Evolutionary conservation across 2,797 vertebrate genomes (phyloP).

Genomic region (Gambusia yucatana): DNA sequence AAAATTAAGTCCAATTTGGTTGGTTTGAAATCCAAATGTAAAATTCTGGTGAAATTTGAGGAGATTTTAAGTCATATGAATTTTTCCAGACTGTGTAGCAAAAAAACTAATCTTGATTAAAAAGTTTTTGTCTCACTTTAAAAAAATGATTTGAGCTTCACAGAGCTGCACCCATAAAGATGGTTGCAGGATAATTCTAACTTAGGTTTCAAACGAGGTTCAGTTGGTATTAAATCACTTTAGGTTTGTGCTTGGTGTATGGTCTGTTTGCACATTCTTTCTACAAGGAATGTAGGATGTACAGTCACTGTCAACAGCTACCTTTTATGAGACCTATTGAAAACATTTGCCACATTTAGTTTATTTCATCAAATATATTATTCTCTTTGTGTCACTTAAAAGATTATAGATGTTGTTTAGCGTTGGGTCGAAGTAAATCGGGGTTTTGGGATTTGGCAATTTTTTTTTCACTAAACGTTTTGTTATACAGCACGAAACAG

Average conservation of each 20-base stretch:
- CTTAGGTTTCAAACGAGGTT: constrained; percentile 26
- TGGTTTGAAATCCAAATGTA: background rate
- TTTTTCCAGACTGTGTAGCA: background rate
- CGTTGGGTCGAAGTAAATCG: constrained; percentile 12
- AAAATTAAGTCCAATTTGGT: constrained; percentile 29
- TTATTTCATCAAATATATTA: constrained; percentile 6
- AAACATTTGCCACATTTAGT: constrained; percentile 18
- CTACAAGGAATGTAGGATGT: constrained; percentile 48
- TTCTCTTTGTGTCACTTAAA: constrained; percentile 24
- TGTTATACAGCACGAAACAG: background rate
- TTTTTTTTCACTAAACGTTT: background rate
- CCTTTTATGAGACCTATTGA: constrained; percentile 14
- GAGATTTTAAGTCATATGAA: background rate
- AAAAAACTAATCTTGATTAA: constrained; percentile 12
- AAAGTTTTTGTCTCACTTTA: background rate
- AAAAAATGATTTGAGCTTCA: constrained; percentile 12
- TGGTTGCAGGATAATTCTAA: constrained; percentile 50
- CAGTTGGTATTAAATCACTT: constrained; percentile 42
- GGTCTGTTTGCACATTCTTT: constrained; percentile 66
- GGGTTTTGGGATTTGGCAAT: constrained; percentile 5
- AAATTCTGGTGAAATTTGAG: background rate
- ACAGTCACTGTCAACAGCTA: constrained; percentile 15
- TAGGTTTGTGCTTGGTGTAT: constrained; percentile 57
- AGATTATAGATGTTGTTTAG: constrained; percentile 13
- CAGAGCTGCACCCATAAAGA: constrained; percentile 55